These are phyloP conservation scores for Eunapius fragilis DNA, from an alignment of 37 sponge, comb jelly and placozoan species.

Conservation along the genomic window DNA sequence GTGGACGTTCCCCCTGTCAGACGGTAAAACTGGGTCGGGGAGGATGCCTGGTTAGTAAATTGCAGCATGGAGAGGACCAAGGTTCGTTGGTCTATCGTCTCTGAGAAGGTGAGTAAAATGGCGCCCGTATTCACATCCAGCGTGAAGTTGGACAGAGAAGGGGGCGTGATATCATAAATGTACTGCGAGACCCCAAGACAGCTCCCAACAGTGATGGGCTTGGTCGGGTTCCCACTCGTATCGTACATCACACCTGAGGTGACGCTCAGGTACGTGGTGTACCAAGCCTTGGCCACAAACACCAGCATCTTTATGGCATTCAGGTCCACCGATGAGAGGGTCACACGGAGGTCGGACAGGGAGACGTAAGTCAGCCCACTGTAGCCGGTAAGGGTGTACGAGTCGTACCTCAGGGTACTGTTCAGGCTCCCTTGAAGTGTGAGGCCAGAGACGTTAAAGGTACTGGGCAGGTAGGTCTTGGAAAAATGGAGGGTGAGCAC, in stretches of 20 bases:
- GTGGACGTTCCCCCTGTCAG: constrained; percentile 47
- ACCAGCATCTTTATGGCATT: constrained; percentile 66
- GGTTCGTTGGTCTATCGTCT: constrained; percentile 65
- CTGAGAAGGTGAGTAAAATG: constrained; percentile 76
- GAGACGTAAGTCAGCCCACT: neutral
- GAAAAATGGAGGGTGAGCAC: constrained; percentile 49
- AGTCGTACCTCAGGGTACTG: constrained; percentile 32
- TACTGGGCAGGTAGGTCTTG: constrained; percentile 43
- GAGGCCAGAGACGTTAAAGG: constrained; percentile 51
- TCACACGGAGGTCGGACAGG: constrained; percentile 26
- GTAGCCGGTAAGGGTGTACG: constrained; percentile 47
- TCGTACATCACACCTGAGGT: constrained; percentile 47
- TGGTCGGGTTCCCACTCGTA: constrained; percentile 47
- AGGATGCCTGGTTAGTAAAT: constrained; percentile 12
- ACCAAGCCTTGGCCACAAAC: constrained; percentile 41
- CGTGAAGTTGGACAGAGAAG: constrained; percentile 60
- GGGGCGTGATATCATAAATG: constrained; percentile 57
- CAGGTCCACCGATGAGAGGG: constrained; percentile 57
- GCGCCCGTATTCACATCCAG: constrained; percentile 67
- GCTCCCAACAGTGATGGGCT: constrained; percentile 12
- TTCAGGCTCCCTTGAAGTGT: constrained; percentile 68
- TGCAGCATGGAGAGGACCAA: constrained; percentile 26
- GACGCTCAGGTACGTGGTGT: constrained; percentile 69
- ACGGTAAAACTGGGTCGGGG: neutral
- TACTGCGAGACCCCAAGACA: constrained; percentile 36